These are phyloP conservation scores for Salpingus planirostris DNA, from an alignment of 2,888 invertebrate species.

Conservation along the genomic window DNA sequence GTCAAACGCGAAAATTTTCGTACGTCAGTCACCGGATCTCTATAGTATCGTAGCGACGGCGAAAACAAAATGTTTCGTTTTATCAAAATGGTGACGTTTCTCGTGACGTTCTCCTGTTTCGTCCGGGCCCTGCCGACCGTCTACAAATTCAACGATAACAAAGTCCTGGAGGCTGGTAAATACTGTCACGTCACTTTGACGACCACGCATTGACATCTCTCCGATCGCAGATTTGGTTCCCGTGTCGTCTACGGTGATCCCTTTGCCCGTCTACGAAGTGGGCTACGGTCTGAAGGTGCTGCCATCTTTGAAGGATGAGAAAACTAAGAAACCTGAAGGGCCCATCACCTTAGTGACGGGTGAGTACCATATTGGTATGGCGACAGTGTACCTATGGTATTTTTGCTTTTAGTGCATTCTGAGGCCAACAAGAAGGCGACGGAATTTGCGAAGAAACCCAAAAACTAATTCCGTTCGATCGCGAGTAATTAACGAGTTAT, in stretches of 20 bases:
- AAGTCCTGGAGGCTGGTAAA: conserved; percentile 45
- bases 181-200: no score
- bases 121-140: conserved; percentile 36
- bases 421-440: no score
- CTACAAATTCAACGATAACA: conserved; percentile 45
- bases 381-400: no score
- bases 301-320: conserved; percentile 37
- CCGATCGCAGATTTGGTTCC: conserved; percentile 52
- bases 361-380: conserved; percentile 12
- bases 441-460: no score
- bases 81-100: conserved; percentile 34
- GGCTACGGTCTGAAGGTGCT: conserved; percentile 46
- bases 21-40: not conserved
- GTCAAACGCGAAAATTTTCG: no score
- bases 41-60: conserved; percentile 2
- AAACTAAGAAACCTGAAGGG: conserved; percentile 29
- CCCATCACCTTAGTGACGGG: conserved; percentile 33
- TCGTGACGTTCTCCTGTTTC: conserved; percentile 8
- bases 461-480: no score
- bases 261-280: conserved; percentile 52
- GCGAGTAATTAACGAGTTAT: no score
- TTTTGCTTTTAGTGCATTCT: no score
- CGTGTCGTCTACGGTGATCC: conserved; percentile 60
- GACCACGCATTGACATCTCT: no score
- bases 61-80: conserved; percentile 1